phyloP scores from a whole-genome alignment of 2,113 vertebrate species.

The Himantopus leucocephalus region DNA sequence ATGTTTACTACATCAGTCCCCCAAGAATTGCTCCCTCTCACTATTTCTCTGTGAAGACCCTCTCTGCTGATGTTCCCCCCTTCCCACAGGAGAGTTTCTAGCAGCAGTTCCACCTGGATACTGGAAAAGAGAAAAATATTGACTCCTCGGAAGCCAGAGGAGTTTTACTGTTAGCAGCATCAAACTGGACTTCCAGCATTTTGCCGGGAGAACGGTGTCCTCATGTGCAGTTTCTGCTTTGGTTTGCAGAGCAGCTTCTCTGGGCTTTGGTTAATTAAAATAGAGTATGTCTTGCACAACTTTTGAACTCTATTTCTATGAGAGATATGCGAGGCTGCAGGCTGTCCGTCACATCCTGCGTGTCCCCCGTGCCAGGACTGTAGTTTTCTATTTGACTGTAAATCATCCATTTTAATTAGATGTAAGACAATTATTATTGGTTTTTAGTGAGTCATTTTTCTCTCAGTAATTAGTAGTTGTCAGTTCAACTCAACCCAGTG shows the following conservation, averaged over 20 bases:
- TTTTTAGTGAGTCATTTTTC: slow-evolving; percentile 46
- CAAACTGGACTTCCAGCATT: neutral
- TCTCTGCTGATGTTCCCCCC: neutral
- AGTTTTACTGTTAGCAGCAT: neutral
- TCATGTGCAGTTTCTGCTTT: neutral
- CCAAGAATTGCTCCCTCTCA: neutral
- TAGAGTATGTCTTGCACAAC: neutral
- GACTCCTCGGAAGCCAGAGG: neutral
- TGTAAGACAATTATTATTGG: slow-evolving; percentile 30
- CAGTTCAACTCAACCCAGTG: slow-evolving; percentile 14
- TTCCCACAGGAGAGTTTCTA: neutral
- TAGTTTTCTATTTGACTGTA: slow-evolving; percentile 27
- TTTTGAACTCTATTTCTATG: slow-evolving; percentile 9
- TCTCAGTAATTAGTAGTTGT: slow-evolving; percentile 44
- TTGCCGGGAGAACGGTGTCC: neutral
- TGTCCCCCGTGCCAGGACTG: neutral
- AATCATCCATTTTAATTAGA: slow-evolving; percentile 27
- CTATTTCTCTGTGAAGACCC: neutral
- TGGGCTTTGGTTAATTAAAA: neutral
- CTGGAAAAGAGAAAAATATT: neutral
- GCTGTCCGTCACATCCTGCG: neutral
- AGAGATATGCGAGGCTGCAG: neutral
- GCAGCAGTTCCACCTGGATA: neutral
- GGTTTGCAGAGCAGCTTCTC: neutral
- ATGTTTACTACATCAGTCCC: accelerated